These are phyloP conservation scores for Trissolcus japonicus DNA, from an alignment of 2,888 invertebrate species.

Conservation along the genomic window DNA sequence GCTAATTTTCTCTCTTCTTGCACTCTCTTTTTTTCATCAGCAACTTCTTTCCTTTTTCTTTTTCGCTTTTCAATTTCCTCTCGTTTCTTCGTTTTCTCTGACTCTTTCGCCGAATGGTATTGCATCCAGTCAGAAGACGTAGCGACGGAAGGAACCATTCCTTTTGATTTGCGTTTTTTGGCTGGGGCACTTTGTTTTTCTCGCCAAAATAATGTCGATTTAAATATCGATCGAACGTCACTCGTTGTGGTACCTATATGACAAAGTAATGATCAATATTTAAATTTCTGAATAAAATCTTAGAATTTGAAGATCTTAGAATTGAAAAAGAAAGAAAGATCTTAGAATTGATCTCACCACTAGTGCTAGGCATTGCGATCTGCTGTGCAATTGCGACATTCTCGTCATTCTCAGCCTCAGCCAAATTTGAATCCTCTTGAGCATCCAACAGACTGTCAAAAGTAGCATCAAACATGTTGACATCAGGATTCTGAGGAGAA, in stretches of 20 bases:
- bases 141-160: neutral
- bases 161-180: no score
- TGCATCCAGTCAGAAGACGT: neutral
- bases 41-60: neutral
- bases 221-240: no score
- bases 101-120: neutral
- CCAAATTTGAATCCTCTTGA: neutral
- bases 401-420: neutral
- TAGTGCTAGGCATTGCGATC: conserved; percentile 2
- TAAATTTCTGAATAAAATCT: neutral
- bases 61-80: neutral
- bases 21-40: neutral
- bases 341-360: conserved; percentile 1
- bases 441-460: neutral
- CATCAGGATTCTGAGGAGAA: neutral
- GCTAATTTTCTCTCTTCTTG: neutral
- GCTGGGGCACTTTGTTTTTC: no score
- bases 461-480: neutral
- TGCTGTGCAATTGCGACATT: neutral
- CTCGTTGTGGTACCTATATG: no score
- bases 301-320: neutral
- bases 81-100: neutral
- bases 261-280: neutral
- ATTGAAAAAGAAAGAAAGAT: no score
- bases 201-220: no score